Evolutionary conservation across 2,797 vertebrate species (phyloP), one percentile per base, ranked within the genome.

Genomic region (Enteromius viviparus): DNA sequence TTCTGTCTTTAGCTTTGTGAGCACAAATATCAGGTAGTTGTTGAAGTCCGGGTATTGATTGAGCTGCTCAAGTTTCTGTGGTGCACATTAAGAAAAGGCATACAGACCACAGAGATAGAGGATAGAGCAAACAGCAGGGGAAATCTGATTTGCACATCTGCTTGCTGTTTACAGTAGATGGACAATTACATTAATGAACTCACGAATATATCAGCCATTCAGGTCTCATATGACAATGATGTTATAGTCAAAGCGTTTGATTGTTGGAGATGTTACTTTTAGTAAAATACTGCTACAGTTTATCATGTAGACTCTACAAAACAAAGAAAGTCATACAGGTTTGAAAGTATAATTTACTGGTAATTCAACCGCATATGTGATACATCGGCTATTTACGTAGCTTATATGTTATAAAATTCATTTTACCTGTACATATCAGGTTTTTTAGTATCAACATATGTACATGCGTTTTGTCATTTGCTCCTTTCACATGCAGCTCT

Each of bases 11-110:
- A 99, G 92, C 90, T 99, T 99, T 0, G 97, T 99, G 86, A 99
- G 94, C 88, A 99, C 97, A 91, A 99, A 99, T 93, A 99, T 99
- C 92, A 99, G 90, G 88, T 99, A 99, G 94, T 97, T 99, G 95
- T 99, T 99, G 88, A 99, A 99, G 94, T 99, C 98, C 82, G 97
- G 97, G 90, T 95, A 99, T 88, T 99, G 97, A 94, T 98, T 99
- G 82, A 99, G 95, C 93, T 99, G 97, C 92, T 99, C 98, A 77
- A 99, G 95, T 98, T 98, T 98, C 97, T 97, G 91, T 93, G 94
- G 85, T 81, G 78, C 91, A 88, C 86, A 94, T 96, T 96, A 95
- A 98, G 96, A 96, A 96, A 86, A 60, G 14, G 9, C 62, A 11
- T 37, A 42, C 42, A 77, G 53, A 60, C 60, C 42, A 64, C 12